These are phyloP conservation scores for Marisa cornuarietis DNA, from an alignment of 1,140 invertebrate genomes.

Conservation along the genomic window DNA sequence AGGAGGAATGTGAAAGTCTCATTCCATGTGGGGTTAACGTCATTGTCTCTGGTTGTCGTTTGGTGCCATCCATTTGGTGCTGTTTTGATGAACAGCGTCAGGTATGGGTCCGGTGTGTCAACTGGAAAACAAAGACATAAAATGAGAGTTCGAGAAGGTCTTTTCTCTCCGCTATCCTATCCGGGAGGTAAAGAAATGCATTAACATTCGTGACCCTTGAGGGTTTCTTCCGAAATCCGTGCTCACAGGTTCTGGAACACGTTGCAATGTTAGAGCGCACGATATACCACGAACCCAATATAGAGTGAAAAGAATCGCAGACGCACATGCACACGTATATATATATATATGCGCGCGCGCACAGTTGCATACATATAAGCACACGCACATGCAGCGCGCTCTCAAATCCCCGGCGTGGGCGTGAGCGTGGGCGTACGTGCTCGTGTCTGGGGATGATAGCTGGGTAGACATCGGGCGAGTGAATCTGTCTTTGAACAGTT, in stretches of 20 bases:
- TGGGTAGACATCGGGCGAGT: no score
- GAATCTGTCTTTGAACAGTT: no score
- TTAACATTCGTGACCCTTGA: not conserved
- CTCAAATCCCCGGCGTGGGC: no score
- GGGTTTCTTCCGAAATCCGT: not conserved
- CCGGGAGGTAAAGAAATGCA: not conserved
- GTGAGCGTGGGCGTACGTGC: no score
- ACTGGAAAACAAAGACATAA: constrained; percentile 53
- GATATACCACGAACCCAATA: not conserved
- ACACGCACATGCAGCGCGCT: no score
- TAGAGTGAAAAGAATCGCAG: no score
- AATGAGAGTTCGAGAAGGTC: not conserved
- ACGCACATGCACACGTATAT: no score
- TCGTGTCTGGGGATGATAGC: no score
- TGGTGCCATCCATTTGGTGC: constrained; percentile 64
- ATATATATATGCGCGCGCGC: no score
- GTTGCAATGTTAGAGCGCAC: not conserved
- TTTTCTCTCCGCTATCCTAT: not conserved
- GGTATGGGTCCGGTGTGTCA: constrained; percentile 67
- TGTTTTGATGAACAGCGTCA: constrained; percentile 61
- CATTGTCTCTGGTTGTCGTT: constrained; percentile 63
- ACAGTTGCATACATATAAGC: no score
- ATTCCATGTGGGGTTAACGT: constrained; percentile 66
- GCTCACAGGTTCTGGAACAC: not conserved
- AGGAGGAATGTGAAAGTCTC: constrained; percentile 66